phyloP scores from a whole-genome alignment of 2,797 vertebrate genomes.

The Hydrolagus colliei region DNA sequence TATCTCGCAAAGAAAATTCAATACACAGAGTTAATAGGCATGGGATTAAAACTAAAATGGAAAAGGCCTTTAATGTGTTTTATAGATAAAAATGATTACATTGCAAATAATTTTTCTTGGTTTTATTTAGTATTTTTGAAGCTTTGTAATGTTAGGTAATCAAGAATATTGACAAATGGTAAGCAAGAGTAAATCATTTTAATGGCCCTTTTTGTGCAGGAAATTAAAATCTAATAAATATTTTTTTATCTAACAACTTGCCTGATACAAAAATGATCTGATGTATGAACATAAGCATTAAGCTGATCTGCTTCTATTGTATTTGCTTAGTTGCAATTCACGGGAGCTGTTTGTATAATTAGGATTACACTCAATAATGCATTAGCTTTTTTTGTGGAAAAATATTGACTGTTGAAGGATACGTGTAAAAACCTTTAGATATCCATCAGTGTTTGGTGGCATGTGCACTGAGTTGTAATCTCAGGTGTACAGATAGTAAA shows the following conservation, averaged over 20 bases:
- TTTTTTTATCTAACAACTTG: not conserved
- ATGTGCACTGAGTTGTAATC: not conserved
- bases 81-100: constrained; percentile 1
- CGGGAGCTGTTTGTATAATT: not conserved
- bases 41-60: not conserved
- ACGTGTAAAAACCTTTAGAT: not conserved
- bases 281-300: not conserved
- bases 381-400: not conserved
- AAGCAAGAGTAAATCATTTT: constrained; percentile 11
- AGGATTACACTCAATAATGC: not conserved
- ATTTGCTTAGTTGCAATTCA: not conserved
- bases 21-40: not conserved
- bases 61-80: not conserved
- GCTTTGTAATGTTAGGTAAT: constrained; percentile 1
- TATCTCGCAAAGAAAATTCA: not conserved
- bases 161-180: constrained; percentile 21
- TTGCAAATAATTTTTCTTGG: not conserved
- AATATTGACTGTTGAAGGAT: not conserved
- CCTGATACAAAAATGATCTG: constrained; percentile 20
- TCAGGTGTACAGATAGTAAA: not conserved
- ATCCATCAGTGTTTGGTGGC: too few relatives aligned
- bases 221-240: not conserved
- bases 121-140: constrained; percentile 14
- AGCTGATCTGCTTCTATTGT: not conserved
- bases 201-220: not conserved